Conservation (phyloP, 2,797 vertebrate genomes). For the Phalloptychus januarius region DNA sequence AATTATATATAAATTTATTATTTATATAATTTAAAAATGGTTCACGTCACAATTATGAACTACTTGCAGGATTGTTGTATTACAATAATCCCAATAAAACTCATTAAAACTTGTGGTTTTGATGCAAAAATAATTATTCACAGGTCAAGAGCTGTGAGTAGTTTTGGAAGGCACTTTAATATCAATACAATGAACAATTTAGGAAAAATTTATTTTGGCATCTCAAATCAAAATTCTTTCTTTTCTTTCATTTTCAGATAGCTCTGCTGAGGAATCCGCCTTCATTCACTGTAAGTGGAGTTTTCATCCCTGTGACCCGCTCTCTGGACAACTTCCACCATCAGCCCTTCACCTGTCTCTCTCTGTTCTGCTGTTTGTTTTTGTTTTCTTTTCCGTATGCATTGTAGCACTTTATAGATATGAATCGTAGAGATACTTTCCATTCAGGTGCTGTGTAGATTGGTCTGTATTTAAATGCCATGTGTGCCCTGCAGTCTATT, state of each 20-base stretch:
- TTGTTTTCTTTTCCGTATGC: constrained; percentile 44
- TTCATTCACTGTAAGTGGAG: constrained; percentile 44
- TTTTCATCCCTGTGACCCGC: constrained; percentile 45
- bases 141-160: not conserved
- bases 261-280: constrained; percentile 49
- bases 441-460: constrained; percentile 58
- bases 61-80: not conserved
- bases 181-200: not conserved
- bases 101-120: not conserved
- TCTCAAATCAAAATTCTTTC: not conserved
- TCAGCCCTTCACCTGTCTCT: constrained; percentile 23
- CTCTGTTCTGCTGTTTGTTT: constrained; percentile 40
- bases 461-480: constrained; percentile 41
- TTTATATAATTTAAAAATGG: not conserved
- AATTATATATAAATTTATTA: not conserved
- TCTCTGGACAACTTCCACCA: constrained; percentile 39
- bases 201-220: not conserved
- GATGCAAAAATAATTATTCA: not conserved
- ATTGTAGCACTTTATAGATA: constrained; percentile 69
- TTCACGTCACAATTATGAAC: not conserved
- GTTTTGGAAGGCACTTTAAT: not conserved
- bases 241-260: constrained; percentile 53
- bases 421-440: constrained; percentile 47
- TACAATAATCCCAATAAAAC: not conserved
- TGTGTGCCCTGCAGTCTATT: constrained; percentile 58